Percentiles rank a stretch among this genome's conserved stretches.
phyloP scores from a whole-genome alignment of 92 coral and sea anemone species.

The Scolanthus callimorphus region DNA sequence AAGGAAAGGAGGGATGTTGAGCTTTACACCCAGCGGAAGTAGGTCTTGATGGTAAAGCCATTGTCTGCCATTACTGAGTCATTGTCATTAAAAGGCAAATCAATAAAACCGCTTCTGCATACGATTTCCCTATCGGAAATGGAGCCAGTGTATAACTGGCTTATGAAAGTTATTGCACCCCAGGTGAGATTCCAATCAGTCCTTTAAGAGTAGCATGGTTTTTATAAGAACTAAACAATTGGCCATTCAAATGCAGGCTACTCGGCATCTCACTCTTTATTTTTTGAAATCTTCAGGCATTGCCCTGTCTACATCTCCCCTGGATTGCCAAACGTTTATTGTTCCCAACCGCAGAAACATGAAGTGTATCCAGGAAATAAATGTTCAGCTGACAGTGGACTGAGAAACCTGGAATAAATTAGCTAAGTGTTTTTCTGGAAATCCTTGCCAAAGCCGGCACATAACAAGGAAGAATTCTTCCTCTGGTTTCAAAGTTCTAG shows the following conservation, averaged over 20 bases:
- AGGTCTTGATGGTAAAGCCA: slow-evolving; percentile 35
- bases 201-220: slow-evolving; percentile 3
- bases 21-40: slow-evolving; percentile 33
- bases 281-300: slow-evolving; percentile 18
- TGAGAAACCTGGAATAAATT: slow-evolving; percentile 27
- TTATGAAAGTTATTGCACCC: slow-evolving; percentile 7
- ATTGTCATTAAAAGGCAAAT: slow-evolving; percentile 19
- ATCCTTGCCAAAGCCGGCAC: slow-evolving; percentile 18
- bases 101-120: slow-evolving; percentile 22
- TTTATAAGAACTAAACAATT: slow-evolving; percentile 10
- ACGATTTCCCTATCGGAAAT: slow-evolving; percentile 46
- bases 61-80: slow-evolving; percentile 51
- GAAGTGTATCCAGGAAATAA: slow-evolving; percentile 25
- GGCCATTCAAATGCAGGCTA: slow-evolving; percentile 7
- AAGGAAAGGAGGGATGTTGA: slow-evolving; percentile 35
- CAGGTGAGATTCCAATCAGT: slow-evolving; percentile 9
- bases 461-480: slow-evolving; percentile 25
- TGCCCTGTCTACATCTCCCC: slow-evolving; percentile 4
- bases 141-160: slow-evolving; percentile 28
- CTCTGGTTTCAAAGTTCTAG: slow-evolving; percentile 10
- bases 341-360: slow-evolving; percentile 18
- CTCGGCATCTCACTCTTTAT: slow-evolving; percentile 3
- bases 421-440: slow-evolving; percentile 17
- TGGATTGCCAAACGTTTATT: slow-evolving; percentile 27
- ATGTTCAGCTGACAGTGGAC: slow-evolving; percentile 22